These are phyloP conservation scores for Buceros bicornis DNA, from an alignment of 2,797 vertebrate genomes.

Conservation along the genomic window DNA sequence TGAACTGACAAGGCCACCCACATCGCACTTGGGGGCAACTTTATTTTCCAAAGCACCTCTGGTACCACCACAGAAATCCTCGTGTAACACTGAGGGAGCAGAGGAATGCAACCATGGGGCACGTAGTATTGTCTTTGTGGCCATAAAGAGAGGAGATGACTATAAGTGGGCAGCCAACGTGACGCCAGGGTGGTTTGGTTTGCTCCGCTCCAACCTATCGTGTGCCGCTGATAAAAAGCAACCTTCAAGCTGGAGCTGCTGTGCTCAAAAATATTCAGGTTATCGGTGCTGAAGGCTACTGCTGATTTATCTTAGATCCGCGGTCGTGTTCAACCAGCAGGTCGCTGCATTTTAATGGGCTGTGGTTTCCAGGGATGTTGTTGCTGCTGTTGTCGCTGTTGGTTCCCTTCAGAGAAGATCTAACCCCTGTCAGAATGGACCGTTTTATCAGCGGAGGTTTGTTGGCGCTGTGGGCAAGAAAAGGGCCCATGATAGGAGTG, in stretches of 20 bases:
- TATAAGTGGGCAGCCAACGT: background rate
- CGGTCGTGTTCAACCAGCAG: background rate
- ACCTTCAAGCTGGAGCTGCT: background rate
- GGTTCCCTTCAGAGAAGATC: background rate
- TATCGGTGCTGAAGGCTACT: background rate
- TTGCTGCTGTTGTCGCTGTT: background rate
- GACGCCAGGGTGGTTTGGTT: background rate
- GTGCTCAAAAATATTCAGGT: slow-evolving; percentile 15
- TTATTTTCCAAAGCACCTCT: background rate
- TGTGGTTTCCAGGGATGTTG: background rate
- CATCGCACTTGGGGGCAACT: background rate
- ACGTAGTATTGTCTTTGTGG: background rate
- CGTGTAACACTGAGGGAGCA: background rate
- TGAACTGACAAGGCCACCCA: background rate
- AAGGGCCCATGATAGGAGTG: background rate
- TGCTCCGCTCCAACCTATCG: background rate
- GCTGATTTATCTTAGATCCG: background rate
- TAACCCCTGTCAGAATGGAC: background rate
- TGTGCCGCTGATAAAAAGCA: background rate
- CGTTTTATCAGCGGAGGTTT: background rate
- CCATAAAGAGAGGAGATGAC: background rate
- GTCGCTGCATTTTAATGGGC: background rate
- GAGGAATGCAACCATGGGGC: background rate
- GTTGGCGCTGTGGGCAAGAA: background rate
- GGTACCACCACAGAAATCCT: background rate